A percentile compares a stretch with the other conserved stretches of the same genome.
These are phyloP conservation scores for Andrena bucephala DNA, from an alignment of 2,888 invertebrate species.

Conservation along the genomic window DNA sequence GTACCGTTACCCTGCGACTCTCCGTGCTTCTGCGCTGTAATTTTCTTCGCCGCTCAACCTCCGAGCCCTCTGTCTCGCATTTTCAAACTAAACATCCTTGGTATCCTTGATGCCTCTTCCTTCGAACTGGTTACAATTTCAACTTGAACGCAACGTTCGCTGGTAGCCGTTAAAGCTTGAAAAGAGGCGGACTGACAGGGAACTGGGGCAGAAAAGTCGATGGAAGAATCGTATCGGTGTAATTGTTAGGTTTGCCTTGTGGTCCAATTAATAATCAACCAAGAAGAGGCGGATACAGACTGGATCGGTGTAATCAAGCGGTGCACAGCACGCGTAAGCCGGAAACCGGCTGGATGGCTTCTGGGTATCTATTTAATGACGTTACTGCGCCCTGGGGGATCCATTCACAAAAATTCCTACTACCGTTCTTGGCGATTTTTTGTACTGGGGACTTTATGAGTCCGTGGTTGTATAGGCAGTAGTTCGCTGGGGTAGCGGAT, in stretches of 20 bases:
- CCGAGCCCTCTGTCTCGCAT: not conserved
- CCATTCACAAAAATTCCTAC: conserved; percentile 50
- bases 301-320: conserved; percentile 56
- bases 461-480: not conserved
- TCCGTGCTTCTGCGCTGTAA: conserved; percentile 13
- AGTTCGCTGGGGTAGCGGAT: no score
- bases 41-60: conserved; percentile 3
- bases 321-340: conserved; percentile 56
- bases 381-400: conserved; percentile 28
- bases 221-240: conserved; percentile 11
- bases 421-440: conserved; percentile 29
- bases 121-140: not conserved
- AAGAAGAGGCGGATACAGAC: conserved; percentile 39
- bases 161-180: no score
- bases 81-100: not conserved
- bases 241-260: conserved; percentile 34
- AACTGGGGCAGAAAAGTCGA: not conserved
- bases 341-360: conserved; percentile 72
- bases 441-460: no score
- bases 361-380: conserved; percentile 69
- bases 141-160: no score
- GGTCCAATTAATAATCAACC: conserved; percentile 43
- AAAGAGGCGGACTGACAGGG: no score
- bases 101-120: not conserved
- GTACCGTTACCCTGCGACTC: conserved; percentile 56